Evolutionary conservation across 2,888 invertebrate species (phyloP), one percentile per base, ranked within the genome.

Genomic region (Xanthorhoe designata): DNA sequence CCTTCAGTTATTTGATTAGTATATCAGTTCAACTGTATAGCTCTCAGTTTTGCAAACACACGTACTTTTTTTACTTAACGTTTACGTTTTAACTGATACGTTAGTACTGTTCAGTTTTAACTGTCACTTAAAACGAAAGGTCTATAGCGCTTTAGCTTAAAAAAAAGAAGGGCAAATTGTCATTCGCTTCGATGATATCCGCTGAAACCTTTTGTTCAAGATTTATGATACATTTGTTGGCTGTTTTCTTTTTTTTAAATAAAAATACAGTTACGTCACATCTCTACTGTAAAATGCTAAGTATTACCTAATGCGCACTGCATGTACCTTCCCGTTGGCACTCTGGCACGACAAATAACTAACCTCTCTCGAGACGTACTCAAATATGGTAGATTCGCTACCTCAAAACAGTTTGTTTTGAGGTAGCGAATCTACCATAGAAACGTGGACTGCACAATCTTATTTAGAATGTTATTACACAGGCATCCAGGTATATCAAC

Each of bases 281-380:
- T 10, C 17, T 50, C 42, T 51, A 62, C 51, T 42, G 42, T 42
- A 29, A 9, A 52, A 45, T 5, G 15, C 7, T 17, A 42, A 49
- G 51, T 45, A 50, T 5, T 49, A 52, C 42, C 56, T 42, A 45
- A 56, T 57, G 24, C 45, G 45, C 52, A 52, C 13, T 42, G 42
- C 42, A 55, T 42, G 19, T 42, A 18, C 19, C 42, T 19, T 17
- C 19, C 38, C 38, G 38, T 24, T 32, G 35, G 38, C 50, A 58
- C 58, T 59, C 29, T 24, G 60, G 50, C 35, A 58, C 50, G 56
- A 52, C 52, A 63, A 62, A 57, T 52, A 58, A 58, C 53, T 53
- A 35, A 24, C 53, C 35, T 35, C 53, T 35, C 45, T 38, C 47
- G 45, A 42, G 19, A 57, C 17, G 24, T 55, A 38, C 52, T 56